Evolutionary conservation across 2,797 vertebrate genomes (phyloP).

Genomic region (Pipistrellus pipistrellus): DNA sequence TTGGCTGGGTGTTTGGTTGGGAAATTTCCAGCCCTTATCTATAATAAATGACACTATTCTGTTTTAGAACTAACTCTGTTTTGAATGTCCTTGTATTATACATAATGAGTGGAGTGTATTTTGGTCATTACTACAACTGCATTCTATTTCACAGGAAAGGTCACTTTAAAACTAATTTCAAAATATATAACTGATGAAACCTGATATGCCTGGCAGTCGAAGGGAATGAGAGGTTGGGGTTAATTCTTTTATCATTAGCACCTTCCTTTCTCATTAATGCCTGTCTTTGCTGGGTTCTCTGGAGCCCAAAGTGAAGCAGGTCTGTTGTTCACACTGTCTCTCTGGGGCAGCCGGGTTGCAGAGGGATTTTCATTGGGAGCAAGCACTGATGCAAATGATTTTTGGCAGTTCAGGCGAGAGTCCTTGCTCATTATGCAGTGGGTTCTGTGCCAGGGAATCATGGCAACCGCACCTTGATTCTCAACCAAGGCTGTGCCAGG

Average conservation of each 20-base stretch:
- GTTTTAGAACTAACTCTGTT: not conserved
- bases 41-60: conserved; percentile 21
- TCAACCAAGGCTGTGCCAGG: not conserved
- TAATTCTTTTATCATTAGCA: conserved; percentile 71
- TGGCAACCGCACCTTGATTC: not conserved
- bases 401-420: not conserved
- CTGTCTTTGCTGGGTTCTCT: conserved; percentile 31
- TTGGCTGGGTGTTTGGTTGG: conserved; percentile 36
- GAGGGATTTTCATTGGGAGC: conserved; percentile 20
- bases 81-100: conserved; percentile 44
- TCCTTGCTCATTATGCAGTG: not conserved
- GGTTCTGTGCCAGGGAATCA: not conserved
- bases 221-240: conserved; percentile 32
- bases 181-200: conserved; percentile 64
- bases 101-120: conserved; percentile 22
- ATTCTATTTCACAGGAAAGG: conserved; percentile 56
- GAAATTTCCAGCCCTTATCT: conserved; percentile 12
- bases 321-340: not conserved
- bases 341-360: accelerated
- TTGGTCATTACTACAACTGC: conserved; percentile 28
- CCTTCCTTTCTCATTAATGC: conserved; percentile 58
- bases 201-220: not conserved
- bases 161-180: conserved; percentile 69
- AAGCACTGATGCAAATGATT: not conserved
- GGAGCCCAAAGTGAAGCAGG: not conserved